Conservation (phyloP, 2,888 invertebrate genomes). For the Leptinotarsa peninsularis region DNA sequence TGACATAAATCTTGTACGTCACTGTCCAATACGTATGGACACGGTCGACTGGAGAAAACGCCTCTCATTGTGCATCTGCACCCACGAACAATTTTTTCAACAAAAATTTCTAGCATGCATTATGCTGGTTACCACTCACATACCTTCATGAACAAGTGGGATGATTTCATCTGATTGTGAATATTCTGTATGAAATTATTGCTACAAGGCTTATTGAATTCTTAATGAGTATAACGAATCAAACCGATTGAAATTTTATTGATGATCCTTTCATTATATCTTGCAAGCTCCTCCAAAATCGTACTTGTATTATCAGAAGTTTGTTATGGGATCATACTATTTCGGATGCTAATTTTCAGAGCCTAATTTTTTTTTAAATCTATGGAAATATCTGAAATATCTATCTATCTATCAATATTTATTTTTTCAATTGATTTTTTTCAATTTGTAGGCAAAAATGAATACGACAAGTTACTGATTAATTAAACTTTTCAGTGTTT, state of each 20-base stretch:
- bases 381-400: too few relatives aligned
- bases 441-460: too few relatives aligned
- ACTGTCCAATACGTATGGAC: constrained; percentile 32
- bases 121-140: constrained; percentile 38
- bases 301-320: too few relatives aligned
- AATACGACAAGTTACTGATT: too few relatives aligned
- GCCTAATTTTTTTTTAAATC: too few relatives aligned
- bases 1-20: not conserved
- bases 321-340: too few relatives aligned
- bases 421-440: too few relatives aligned
- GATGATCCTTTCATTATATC: not conserved
- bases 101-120: constrained; percentile 40
- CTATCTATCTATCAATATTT: too few relatives aligned
- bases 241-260: not conserved
- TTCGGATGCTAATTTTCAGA: too few relatives aligned
- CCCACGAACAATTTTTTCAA: constrained; percentile 35
- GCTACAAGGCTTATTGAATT: constrained; percentile 21
- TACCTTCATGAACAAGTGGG: constrained; percentile 37
- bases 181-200: constrained; percentile 35
- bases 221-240: not conserved
- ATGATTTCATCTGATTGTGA: constrained; percentile 44
- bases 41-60: constrained; percentile 37
- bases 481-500: too few relatives aligned
- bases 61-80: constrained; percentile 40
- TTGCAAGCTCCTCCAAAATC: too few relatives aligned